Base-by-base conservation (phyloP, 2,797 vertebrate genomes). In the Tragelaphus eurycerus region DNA sequence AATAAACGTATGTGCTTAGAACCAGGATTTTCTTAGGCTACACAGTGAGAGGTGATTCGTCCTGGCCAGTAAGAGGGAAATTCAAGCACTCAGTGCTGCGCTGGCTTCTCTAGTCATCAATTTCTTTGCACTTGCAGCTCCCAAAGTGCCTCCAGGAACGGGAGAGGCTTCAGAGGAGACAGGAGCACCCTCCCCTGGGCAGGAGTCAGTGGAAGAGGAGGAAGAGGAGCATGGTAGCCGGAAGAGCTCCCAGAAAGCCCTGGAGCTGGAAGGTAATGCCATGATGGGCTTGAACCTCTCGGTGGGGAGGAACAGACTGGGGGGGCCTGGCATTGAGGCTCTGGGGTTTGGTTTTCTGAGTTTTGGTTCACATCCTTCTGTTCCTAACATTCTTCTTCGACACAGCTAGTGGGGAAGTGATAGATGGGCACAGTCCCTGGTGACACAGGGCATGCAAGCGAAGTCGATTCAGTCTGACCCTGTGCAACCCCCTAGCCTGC, bases 221-320 rank as follows among this genome's bases (percentile, higher is more conserved):
- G 93, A 97, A 0, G 25, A 96, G 16, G 86, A 84, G 79, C 96
- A 93, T 92, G 96, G 97, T 29, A n/a, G 95, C 9, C 55, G 81
- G 76, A 97, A 96, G 15, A 46, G 94, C 85, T 55, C 98, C 0
- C 50, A 97, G 95, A 98, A 98, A 96, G 85, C 55, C 59, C 78
- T 84, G 48, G 74, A 94, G 76, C 98, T 99, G 94, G 99, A 98
- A 99, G 99, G 99, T 99, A 96, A 93, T 87, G 38, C 11, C 12
- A 17, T 7, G 0, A 0, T 59, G 50, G 59, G n/a, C 11, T 7
- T 64, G 12, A 74, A 88, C 16, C 46, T 81, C 0, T 1, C 50
- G 0, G 1, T 83, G 15, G 54, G 52, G 59, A 89, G 60, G 79
- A 59, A 6, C 79, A 17, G 34, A 57, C 19, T 50, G 50, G 21